phyloP scores from a whole-genome alignment of 2,113 vertebrate genomes.

The Rhipidura dahli region DNA sequence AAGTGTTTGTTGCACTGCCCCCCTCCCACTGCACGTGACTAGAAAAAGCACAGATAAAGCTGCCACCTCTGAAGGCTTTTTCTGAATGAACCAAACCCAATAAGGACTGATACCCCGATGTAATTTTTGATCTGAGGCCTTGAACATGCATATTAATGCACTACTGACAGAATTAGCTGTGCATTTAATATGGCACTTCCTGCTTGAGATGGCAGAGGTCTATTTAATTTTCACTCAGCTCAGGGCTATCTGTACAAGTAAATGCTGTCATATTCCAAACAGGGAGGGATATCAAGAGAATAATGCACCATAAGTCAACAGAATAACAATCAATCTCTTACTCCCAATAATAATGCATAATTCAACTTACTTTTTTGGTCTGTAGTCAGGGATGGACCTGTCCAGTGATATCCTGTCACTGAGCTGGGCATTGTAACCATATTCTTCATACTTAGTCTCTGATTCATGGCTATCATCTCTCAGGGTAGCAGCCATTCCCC shows the following conservation, averaged over 20 bases:
- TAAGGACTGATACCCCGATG: not conserved
- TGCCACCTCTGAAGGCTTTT: not conserved
- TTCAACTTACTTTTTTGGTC: slow-evolving; percentile 90
- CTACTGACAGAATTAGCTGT: not conserved
- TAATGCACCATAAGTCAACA: not conserved
- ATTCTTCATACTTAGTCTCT: slow-evolving; percentile 90
- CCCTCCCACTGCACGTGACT: not conserved
- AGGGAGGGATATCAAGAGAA: not conserved
- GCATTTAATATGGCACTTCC: not conserved
- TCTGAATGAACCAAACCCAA: not conserved
- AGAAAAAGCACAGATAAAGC: not conserved
- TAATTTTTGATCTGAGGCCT: not conserved
- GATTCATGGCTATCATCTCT: slow-evolving; percentile 86
- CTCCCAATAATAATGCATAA: not conserved
- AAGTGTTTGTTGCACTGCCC: not conserved
- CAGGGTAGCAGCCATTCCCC: slow-evolving; percentile 89
- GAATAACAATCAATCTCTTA: not conserved
- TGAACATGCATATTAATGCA: not conserved
- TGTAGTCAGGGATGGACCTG: slow-evolving; percentile 95
- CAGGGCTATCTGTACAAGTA: not conserved
- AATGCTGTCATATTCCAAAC: not conserved
- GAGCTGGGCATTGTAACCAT: slow-evolving; percentile 95
- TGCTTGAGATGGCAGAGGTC: not conserved
- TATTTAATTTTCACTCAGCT: not conserved
- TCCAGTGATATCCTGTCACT: slow-evolving; percentile 97